phyloP scores from a whole-genome alignment of 2,113 vertebrate species.

The Cathartes aura region DNA sequence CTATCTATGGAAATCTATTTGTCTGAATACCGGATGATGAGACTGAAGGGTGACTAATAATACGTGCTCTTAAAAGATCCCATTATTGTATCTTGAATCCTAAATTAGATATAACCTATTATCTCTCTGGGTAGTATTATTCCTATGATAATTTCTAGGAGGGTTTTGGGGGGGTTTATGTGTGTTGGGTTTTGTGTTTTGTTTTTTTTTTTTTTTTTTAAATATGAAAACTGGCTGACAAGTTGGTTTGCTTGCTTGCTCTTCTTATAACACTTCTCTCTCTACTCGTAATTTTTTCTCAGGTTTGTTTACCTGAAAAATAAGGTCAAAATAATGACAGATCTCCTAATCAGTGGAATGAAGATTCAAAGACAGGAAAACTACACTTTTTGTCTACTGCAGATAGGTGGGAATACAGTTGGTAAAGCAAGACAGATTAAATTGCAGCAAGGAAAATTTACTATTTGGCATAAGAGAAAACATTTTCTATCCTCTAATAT shows the following conservation, averaged over 20 bases:
- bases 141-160: not conserved
- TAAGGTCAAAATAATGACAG: not conserved
- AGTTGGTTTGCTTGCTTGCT: not conserved
- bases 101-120: not conserved
- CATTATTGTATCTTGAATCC: not conserved
- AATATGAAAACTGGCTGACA: not conserved
- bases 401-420: not conserved
- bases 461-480: not conserved
- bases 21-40: not conserved
- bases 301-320: not conserved
- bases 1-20: not conserved
- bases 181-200: not conserved
- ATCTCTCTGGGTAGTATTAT: not conserved
- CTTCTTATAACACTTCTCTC: not conserved
- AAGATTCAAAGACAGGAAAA: not conserved
- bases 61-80: not conserved
- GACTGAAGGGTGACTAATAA: not conserved
- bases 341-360: not conserved
- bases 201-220: not conserved
- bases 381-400: not conserved
- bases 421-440: not conserved
- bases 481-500: not conserved
- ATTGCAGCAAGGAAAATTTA: not conserved
- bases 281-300: not conserved
- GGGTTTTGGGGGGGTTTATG: accelerated